Evolutionary conservation across 2,797 vertebrate species (phyloP).

Genomic region (Phalanger gymnotis): DNA sequence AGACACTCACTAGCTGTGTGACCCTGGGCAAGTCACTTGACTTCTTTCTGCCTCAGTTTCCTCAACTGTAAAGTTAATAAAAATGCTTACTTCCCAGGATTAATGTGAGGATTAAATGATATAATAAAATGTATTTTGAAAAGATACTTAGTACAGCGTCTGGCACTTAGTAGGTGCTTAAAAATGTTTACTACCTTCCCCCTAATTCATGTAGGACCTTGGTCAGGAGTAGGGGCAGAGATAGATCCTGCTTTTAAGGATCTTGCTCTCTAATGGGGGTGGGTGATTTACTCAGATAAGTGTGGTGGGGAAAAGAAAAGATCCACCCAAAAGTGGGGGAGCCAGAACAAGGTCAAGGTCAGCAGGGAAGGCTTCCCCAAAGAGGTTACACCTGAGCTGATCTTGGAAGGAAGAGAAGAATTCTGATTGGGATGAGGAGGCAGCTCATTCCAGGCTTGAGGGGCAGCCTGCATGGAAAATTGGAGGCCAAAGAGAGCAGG

Average conservation of each 20-base stretch:
- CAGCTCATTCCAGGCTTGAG: not conserved
- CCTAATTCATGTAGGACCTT: not conserved
- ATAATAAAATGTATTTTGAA: not conserved
- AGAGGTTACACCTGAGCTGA: not conserved
- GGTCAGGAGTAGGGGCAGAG: not conserved
- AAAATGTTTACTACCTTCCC: not conserved
- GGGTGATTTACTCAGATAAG: not conserved
- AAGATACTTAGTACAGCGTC: not conserved
- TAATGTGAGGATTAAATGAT: not conserved
- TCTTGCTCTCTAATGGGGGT: not conserved
- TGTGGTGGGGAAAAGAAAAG: not conserved
- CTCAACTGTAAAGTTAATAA: not conserved
- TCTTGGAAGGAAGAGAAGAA: not conserved
- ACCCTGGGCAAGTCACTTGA: not conserved
- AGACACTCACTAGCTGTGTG: not conserved
- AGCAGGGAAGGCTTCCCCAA: no score
- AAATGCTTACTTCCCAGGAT: not conserved
- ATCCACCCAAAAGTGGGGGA: not conserved
- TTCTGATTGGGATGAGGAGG: not conserved
- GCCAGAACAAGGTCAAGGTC: no score
- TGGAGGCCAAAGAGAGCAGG: not conserved
- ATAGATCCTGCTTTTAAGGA: not conserved
- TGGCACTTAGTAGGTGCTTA: not conserved
- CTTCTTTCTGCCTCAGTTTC: not conserved
- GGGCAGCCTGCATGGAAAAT: not conserved